These are phyloP conservation scores for Myotis lucifugus DNA, from an alignment of 2,113 vertebrate genomes.

Conservation along the genomic window DNA sequence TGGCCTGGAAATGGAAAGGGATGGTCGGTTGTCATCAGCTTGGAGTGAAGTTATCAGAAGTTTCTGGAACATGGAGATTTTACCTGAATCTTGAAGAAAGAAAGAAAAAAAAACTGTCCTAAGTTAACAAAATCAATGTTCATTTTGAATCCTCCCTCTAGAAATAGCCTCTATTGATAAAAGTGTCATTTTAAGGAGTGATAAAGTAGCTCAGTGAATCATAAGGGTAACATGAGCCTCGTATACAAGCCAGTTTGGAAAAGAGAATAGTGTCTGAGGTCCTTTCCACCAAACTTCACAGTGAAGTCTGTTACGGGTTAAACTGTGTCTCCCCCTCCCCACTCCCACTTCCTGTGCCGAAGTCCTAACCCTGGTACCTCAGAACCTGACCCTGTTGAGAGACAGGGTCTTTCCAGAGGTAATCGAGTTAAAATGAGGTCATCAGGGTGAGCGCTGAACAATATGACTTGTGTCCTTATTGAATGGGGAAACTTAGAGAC, in stretches of 20 bases:
- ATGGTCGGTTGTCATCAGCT: background rate
- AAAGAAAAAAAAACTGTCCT: background rate
- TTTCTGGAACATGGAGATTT: background rate
- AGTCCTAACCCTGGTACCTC: background rate
- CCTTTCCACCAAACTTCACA: background rate
- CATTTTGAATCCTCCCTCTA: background rate
- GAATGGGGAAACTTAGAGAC: background rate
- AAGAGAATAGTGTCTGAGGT: background rate
- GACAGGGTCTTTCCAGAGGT: background rate
- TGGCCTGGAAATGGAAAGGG: background rate
- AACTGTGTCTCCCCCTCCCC: background rate
- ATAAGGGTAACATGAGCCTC: background rate
- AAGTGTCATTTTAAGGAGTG: background rate
- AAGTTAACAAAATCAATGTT: background rate
- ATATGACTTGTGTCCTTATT: background rate
- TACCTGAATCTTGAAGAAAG: background rate
- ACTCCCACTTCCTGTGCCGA: background rate
- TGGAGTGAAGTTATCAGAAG: background rate
- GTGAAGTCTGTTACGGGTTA: background rate
- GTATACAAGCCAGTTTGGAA: background rate
- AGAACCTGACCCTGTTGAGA: background rate
- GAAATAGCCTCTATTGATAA: background rate
- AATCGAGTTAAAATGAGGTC: background rate
- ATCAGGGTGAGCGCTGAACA: background rate
- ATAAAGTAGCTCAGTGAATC: background rate